Evolutionary conservation across 2,797 vertebrate species (phyloP), one percentile per base, ranked within the genome.

Genomic region (Neosilurus hyrtlii): DNA sequence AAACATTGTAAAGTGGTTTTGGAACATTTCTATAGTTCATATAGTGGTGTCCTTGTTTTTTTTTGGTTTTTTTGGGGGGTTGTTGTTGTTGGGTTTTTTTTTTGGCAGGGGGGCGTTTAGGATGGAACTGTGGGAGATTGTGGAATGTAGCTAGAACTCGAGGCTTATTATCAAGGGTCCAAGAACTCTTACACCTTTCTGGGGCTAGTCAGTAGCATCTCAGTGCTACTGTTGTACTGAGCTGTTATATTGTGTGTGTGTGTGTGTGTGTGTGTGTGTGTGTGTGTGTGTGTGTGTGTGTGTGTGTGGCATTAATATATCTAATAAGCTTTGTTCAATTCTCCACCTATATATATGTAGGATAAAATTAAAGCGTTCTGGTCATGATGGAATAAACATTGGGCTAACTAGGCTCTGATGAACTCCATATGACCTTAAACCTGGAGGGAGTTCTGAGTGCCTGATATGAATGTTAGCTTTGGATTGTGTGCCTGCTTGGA

Each of bases 101-200:
- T 30, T 30, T 30, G 30, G 30, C 1, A 0, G 43, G 43, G 43
- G 43, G 43, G 43, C n/a, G 4, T 5, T 43, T 59, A 22, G 30
- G 56, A 20, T 35, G 54, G 51, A 10, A 35, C 54, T 57, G n/a
- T 24, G 5, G 6, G 57, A 86, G 88, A 88, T 86, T 93, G 92
- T 90, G 93, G 93, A 94, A 94, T 94, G 91, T 93, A 87, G 90
- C 88, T 84, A 79, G 89, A 86, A 79, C 82, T 87, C 90, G 90
- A 89, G 66, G 88, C 85, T 90, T 84, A 93, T 95, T 94, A 94
- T 88, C 86, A 71, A 85, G 26, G 8, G 81, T 52, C 79, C 84
- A 86, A 86, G 74, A 88, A 80, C 87, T 86, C 82, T 92, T 81
- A 14, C 93, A 93, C 90, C 84, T 88, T 66, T 0, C 66, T 82